Evolutionary conservation across 2,113 vertebrate genomes (phyloP), one percentile per base, ranked within the genome.

Genomic region (Pandion haliaetus): DNA sequence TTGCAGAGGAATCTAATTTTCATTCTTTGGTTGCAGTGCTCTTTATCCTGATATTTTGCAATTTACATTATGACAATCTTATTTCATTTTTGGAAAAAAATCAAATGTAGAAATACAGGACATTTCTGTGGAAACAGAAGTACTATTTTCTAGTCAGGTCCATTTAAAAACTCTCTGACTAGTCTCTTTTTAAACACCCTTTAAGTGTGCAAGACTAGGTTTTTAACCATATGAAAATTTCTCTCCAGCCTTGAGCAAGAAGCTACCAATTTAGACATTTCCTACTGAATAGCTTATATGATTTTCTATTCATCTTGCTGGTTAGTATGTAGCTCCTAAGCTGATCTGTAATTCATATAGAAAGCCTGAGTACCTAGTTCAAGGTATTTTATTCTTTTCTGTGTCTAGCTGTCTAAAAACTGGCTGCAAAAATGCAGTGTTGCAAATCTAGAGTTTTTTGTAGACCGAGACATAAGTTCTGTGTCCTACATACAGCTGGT

Each of bases 391-490:
- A 45, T 20, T 17, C 16, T 47, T 76, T 74, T 26, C 45, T 40
- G 16, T 25, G 13, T 9, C 14, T 45, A 44, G 23, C 11, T 13
- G 23, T 10, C 52, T n/a, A 28, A 61, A 74, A 40, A 28, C 5
- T 4, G 10, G 6, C 24, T 34, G 59, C n/a, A 31, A 72, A 80
- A 61, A 54, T 4, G 11, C 29, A 5, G 21, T 12, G 23, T 12
- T 38, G 59, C 11, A 52, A n/a, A 73, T 15, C 28, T 13, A 10
- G 59, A 54, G 10, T 1, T 13, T 61, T 47, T 61, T 40, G 38
- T 23, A 47, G 40, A 28, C 18, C 6, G 1, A n/a, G 38, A 9
- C 1, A 0, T 13, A 28, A 32, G 42, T 34, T 62, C 16, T 42
- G 8, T 10, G 17, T 32, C 61, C 31, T 76, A 23, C 52, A 10